Percentiles rank a stretch among this genome's conserved stretches.
These are phyloP conservation scores for Microplitis mediator DNA, from an alignment of 1,140 invertebrate genomes.

Conservation along the genomic window DNA sequence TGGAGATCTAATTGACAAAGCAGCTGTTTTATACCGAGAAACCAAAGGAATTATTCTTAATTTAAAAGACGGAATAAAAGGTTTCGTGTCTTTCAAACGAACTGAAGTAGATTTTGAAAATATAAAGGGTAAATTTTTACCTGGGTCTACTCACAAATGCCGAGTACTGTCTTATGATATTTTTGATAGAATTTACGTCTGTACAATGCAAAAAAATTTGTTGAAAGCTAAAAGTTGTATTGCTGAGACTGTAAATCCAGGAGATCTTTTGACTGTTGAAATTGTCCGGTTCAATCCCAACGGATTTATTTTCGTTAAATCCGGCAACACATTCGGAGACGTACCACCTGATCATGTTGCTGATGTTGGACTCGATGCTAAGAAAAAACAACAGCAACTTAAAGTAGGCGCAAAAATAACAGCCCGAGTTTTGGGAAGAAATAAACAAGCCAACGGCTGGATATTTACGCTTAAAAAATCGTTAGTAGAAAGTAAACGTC, in stretches of 20 bases:
- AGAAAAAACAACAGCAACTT: constrained; percentile 42
- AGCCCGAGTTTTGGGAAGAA: constrained; percentile 63
- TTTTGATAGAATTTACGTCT: constrained; percentile 66
- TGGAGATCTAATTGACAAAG: constrained; percentile 64
- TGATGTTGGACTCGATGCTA: constrained; percentile 38
- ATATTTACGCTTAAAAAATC: constrained; percentile 67
- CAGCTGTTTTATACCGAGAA: constrained; percentile 57
- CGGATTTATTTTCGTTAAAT: constrained; percentile 47
- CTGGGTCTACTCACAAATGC: constrained; percentile 63
- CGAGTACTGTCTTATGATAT: constrained; percentile 66
- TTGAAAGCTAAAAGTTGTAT: constrained; percentile 62
- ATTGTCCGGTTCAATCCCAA: constrained; percentile 49
- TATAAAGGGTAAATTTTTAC: constrained; percentile 59
- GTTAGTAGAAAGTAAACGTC: constrained; percentile 60
- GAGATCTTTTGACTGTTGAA: constrained; percentile 60
- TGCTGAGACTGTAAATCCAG: constrained; percentile 60
- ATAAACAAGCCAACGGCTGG: constrained; percentile 49
- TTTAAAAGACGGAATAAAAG: constrained; percentile 61
- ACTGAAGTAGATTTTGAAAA: constrained; percentile 57
- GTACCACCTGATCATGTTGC: constrained; percentile 44
- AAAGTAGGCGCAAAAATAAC: constrained; percentile 59
- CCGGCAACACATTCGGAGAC: constrained; percentile 51
- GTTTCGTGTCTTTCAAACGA: constrained; percentile 64
- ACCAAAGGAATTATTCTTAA: constrained; percentile 64
- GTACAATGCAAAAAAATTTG: constrained; percentile 64